phyloP scores from a whole-genome alignment of 2,888 invertebrate genomes.

The Neocrepidodera transversa region DNA sequence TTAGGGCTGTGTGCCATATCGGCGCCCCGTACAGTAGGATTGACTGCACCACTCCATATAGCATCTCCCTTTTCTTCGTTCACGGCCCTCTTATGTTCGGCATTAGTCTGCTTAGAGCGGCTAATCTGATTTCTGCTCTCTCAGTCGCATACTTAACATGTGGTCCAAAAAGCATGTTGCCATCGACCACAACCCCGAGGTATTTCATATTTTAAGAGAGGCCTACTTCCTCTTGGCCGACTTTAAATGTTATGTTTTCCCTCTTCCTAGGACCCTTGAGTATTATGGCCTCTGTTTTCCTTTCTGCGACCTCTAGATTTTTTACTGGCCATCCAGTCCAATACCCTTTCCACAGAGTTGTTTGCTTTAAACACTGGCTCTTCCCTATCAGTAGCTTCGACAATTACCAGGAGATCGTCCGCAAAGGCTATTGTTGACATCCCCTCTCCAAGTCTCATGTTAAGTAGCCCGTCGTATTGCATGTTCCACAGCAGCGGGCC shows the following conservation, averaged over 20 bases:
- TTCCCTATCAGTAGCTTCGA: neutral
- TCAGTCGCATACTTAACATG: constrained; percentile 6
- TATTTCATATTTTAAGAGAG: too few species aligned
- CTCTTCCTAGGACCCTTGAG: too few species aligned
- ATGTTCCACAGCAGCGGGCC: too few species aligned
- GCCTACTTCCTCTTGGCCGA: too few species aligned
- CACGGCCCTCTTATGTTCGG: constrained; percentile 32
- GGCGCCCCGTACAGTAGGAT: constrained; percentile 33
- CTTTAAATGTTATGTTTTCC: neutral
- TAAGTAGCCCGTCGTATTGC: constrained; percentile 27
- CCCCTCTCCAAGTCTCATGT: neutral
- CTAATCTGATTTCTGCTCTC: constrained; percentile 14
- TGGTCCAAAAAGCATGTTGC: neutral
- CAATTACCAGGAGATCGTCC: constrained; percentile 31
- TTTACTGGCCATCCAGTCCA: constrained; percentile 19
- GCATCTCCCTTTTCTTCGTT: too few species aligned
- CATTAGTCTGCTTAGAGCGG: constrained; percentile 17
- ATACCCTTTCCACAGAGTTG: neutral
- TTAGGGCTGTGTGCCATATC: constrained; percentile 20
- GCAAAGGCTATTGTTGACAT: constrained; percentile 20
- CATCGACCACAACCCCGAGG: too few species aligned
- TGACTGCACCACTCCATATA: constrained; percentile 23
- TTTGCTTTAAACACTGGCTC: neutral
- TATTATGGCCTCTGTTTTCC: constrained; percentile 19
- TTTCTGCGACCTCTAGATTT: neutral